phyloP scores from a whole-genome alignment of 2,888 invertebrate genomes.

The Carpatolechia fugitivella region DNA sequence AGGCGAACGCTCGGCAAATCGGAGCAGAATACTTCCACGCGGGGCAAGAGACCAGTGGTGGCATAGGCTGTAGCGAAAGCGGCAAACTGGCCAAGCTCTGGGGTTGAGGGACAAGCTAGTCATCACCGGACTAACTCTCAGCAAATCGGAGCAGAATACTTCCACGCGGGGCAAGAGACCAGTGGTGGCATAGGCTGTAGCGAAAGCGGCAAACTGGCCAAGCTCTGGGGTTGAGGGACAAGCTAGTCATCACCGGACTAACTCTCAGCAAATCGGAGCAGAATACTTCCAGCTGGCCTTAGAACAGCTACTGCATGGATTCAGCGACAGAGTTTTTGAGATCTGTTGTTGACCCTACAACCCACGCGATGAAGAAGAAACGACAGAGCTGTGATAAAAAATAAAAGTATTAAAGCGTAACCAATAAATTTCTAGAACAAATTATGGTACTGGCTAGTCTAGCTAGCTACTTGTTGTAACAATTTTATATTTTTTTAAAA shows the following conservation, averaged over 20 bases:
- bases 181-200: neutral
- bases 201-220: neutral
- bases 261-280: slow-evolving; percentile 8
- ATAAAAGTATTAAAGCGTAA: too few relatives aligned
- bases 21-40: neutral
- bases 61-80: neutral
- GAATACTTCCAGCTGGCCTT: slow-evolving; percentile 2
- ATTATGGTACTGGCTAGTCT: too few relatives aligned
- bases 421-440: too few relatives aligned
- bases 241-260: neutral
- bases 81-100: neutral
- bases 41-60: neutral
- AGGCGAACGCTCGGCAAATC: slow-evolving; percentile 9
- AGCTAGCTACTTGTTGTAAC: too few relatives aligned
- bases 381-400: too few relatives aligned
- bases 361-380: too few relatives aligned
- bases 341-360: too few relatives aligned
- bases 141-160: slow-evolving; percentile 5
- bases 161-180: neutral
- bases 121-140: slow-evolving; percentile 3
- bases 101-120: neutral
- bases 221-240: neutral
- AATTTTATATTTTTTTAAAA: too few relatives aligned
- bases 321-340: too few relatives aligned
- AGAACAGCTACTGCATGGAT: too few relatives aligned